Evolutionary conservation across 2,113 vertebrate genomes (phyloP).

Genomic region (Todiramphus saurophagus): DNA sequence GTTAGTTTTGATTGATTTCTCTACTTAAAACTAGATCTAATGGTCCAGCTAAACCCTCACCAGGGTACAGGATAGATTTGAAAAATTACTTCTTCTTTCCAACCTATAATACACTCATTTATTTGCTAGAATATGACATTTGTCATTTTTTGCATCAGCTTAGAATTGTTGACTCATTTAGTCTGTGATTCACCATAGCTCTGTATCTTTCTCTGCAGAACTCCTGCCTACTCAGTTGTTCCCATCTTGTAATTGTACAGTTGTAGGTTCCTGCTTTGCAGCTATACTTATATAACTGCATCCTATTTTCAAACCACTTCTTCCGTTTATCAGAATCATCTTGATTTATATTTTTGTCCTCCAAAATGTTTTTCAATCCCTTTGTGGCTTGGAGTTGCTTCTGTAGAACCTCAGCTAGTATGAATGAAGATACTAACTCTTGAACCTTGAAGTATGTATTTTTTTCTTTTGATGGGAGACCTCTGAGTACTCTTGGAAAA

Average conservation of each 20-base stretch:
- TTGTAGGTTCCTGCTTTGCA: conserved; percentile 55
- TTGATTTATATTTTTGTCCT: neutral
- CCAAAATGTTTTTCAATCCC: neutral
- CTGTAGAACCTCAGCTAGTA: neutral
- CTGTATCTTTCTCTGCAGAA: conserved; percentile 11
- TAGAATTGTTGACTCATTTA: conserved; percentile 62
- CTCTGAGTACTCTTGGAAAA: neutral
- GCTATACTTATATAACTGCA: conserved; percentile 57
- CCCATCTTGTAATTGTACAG: conserved; percentile 53
- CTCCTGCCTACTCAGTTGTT: conserved; percentile 67
- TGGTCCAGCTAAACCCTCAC: neutral
- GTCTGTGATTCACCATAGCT: conserved; percentile 53
- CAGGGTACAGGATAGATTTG: neutral
- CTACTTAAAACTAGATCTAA: neutral
- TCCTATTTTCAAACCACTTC: conserved; percentile 37
- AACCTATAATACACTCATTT: neutral
- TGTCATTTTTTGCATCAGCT: conserved; percentile 32
- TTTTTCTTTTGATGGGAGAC: neutral
- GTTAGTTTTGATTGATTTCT: neutral
- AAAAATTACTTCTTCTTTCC: neutral
- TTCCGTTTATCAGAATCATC: neutral
- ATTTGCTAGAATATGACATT: neutral
- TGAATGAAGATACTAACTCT: neutral
- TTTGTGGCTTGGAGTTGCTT: neutral
- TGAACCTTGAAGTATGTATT: neutral